Conservation (phyloP, 2,113 vertebrate species). For the Ictalurus punctatus region DNA sequence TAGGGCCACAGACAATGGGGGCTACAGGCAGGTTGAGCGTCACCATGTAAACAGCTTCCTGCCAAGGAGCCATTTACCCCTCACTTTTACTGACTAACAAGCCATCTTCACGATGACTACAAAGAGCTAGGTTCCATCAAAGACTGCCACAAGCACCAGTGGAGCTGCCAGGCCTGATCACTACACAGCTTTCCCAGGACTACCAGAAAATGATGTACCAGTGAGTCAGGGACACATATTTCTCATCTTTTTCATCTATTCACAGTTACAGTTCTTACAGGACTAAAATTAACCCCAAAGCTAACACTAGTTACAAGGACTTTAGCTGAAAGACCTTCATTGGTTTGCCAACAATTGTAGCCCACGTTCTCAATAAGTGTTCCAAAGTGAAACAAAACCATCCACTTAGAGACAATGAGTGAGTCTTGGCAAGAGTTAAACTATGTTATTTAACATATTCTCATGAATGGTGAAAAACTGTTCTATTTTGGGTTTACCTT, state of each 20-base stretch:
- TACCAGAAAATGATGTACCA: neutral
- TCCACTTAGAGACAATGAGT: neutral
- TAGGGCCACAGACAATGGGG: slow-evolving; percentile 72
- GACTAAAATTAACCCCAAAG: neutral
- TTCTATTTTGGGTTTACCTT: neutral
- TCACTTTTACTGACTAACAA: slow-evolving; percentile 82
- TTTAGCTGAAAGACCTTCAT: neutral
- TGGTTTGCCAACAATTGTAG: neutral
- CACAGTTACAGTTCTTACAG: neutral
- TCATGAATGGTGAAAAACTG: neutral
- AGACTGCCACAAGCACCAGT: slow-evolving; percentile 56
- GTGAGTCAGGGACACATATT: neutral
- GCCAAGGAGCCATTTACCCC: slow-evolving; percentile 77
- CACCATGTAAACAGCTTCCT: slow-evolving; percentile 80
- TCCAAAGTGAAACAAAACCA: neutral
- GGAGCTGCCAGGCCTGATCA: slow-evolving; percentile 58
- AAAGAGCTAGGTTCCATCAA: slow-evolving; percentile 76
- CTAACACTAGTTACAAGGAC: neutral
- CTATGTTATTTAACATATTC: neutral
- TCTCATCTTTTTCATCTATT: neutral
- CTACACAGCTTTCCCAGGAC: slow-evolving; percentile 66
- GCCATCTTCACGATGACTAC: slow-evolving; percentile 77
- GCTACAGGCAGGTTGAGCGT: slow-evolving; percentile 72
- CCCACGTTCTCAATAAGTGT: neutral
- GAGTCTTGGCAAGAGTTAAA: neutral